Percentiles rank a stretch among this genome's conserved stretches.
Evolutionary conservation across 1,140 invertebrate genomes (phyloP).

Genomic region (Lasioglossum albipes): DNA sequence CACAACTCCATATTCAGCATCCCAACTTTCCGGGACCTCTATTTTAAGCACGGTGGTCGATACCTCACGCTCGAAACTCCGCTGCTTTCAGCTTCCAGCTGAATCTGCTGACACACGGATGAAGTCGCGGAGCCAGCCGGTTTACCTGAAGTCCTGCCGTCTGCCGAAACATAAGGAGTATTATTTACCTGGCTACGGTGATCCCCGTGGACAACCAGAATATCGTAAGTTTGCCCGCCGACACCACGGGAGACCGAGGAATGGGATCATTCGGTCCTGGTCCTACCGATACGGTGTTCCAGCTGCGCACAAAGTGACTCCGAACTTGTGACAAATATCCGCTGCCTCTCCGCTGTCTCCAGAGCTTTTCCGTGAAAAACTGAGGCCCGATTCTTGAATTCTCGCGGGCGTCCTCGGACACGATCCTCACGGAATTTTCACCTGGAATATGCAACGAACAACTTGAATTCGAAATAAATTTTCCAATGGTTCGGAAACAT

Average conservation of each 20-base stretch:
- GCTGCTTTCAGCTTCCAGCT: slow-evolving; percentile 13
- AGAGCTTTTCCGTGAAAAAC: neutral
- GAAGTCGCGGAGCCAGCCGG: slow-evolving; percentile 19
- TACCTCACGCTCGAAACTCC: slow-evolving; percentile 22
- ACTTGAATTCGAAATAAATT: too few species aligned
- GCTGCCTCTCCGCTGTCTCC: neutral
- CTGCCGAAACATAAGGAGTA: slow-evolving; percentile 40
- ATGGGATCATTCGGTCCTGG: slow-evolving; percentile 30
- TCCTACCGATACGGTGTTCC: slow-evolving; percentile 8
- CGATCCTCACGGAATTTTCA: neutral
- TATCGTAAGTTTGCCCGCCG: slow-evolving; percentile 57
- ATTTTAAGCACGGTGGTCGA: slow-evolving; percentile 8
- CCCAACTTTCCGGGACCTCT: neutral
- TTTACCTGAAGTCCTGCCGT: neutral
- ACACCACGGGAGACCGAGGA: slow-evolving; percentile 24
- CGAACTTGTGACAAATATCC: slow-evolving; percentile 37
- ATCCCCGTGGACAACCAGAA: slow-evolving; percentile 43
- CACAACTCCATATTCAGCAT: neutral
- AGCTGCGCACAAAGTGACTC: slow-evolving; percentile 30
- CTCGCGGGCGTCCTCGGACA: neutral
- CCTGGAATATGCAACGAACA: neutral
- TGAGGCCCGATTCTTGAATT: neutral
- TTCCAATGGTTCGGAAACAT: too few species aligned
- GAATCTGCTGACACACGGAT: slow-evolving; percentile 36
- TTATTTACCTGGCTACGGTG: slow-evolving; percentile 49